phyloP scores from a whole-genome alignment of 2,113 vertebrate genomes.

The Tragulus kanchil region DNA sequence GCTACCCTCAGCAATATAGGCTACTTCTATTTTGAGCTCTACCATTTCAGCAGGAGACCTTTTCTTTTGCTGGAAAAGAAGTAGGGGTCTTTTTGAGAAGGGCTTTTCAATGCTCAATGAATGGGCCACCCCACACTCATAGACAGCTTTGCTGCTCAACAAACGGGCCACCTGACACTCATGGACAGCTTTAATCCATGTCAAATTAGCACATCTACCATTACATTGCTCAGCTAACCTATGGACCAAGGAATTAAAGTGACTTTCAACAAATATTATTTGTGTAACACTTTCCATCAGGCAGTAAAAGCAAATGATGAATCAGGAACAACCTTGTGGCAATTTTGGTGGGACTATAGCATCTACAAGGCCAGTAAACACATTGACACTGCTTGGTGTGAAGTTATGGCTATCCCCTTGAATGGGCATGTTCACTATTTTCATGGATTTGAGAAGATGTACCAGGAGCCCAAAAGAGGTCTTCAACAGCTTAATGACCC shows the following conservation, averaged over 20 bases:
- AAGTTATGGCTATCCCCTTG: no score
- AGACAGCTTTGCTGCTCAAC: neutral
- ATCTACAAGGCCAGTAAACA: no score
- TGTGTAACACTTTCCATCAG: neutral
- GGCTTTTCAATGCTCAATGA: neutral
- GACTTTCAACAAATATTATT: neutral
- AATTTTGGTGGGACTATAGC: no score
- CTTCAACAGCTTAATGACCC: neutral
- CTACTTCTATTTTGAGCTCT: neutral
- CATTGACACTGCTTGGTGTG: no score
- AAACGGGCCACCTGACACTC: neutral
- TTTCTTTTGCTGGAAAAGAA: neutral
- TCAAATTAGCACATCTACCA: neutral
- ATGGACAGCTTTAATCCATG: neutral
- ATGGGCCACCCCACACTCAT: neutral
- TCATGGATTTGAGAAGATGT: neutral
- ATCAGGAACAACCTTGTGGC: no score
- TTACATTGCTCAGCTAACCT: neutral
- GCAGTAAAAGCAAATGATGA: neutral
- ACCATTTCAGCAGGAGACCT: neutral
- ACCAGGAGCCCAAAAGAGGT: neutral
- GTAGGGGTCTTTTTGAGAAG: neutral
- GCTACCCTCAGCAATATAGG: neutral
- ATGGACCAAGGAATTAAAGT: neutral
- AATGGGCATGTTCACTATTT: neutral